Base-by-base conservation (phyloP, 2,113 vertebrate genomes). In the Holacanthus passer region DNA sequence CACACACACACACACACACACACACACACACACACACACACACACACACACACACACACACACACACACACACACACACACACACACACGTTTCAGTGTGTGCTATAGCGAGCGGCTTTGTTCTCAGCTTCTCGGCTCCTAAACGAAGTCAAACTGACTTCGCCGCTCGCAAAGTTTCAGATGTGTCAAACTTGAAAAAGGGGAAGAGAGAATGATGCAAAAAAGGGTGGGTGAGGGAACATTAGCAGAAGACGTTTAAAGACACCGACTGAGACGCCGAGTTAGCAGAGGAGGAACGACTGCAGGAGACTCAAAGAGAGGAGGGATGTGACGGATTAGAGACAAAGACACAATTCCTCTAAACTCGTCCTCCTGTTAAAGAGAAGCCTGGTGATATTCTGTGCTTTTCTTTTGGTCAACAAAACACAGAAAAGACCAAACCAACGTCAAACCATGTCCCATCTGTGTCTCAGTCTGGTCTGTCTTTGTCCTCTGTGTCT, bases 21-120 rank as follows among this genome's bases (percentile, higher is more conserved):
- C 76, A 56, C 0, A 87, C 85, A 43, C 94, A 65, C 63, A 59
- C 16, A 56, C 0, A 87, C 85, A 43, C 94, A 65, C 63, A 59
- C 77, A 67, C 97, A 99, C 0, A 92, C 89, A 37, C 95, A 52
- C 7, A 68, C 27, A 78, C 73, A 84, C 76, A 88, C 47, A 79
- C 59, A 37, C 56, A 55, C 24, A 72, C 29, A 53, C 76, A 79
- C 81, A 66, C 96, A 97, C 0, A 78, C 82, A 58, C 76, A 56
- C 0, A 87, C 85, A 43, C 94, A 65, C 63, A 59, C 16, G n/a
- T 29, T 13, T 45, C 0, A 71, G 53, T 43, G 31, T 17, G 4
- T 22, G 22, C 9, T 63, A 19, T 60, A 59, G 48, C 7, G 2
- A 16, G 17, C 39, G 67, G 35, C 68, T 81, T 77, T 68, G 73